Conservation (phyloP, 2,888 invertebrate species). For the Calameuta idolon region DNA sequence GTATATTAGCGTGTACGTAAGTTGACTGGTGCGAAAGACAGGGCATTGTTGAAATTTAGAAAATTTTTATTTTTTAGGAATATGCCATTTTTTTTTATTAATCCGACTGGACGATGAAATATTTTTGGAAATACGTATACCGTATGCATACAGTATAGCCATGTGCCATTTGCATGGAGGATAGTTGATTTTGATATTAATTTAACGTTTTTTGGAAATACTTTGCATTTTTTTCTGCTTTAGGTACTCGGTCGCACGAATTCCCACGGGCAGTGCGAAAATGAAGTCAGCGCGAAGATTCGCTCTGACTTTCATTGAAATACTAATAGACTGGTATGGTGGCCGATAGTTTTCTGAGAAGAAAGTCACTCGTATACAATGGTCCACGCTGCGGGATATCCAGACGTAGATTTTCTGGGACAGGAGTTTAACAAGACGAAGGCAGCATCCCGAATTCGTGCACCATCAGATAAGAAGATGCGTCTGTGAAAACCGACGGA, state of each 20-base stretch:
- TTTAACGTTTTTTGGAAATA: neutral
- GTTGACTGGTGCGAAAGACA: neutral
- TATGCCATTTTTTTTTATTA: neutral
- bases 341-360: slow-evolving; percentile 58
- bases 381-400: slow-evolving; percentile 59
- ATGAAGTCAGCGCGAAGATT: slow-evolving; percentile 24
- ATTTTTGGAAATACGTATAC: too few species aligned
- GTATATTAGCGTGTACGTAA: neutral
- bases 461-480: slow-evolving; percentile 54
- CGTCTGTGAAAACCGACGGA: slow-evolving; percentile 55
- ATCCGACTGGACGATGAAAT: too few species aligned
- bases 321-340: slow-evolving; percentile 65
- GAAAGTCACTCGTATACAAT: slow-evolving; percentile 32
- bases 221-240: slow-evolving; percentile 36
- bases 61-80: neutral
- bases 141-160: too few species aligned
- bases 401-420: slow-evolving; percentile 54
- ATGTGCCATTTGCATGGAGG: too few species aligned
- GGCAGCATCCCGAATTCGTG: slow-evolving; percentile 38
- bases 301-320: slow-evolving; percentile 29
- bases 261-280: slow-evolving; percentile 43
- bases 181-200: too few species aligned
- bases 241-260: slow-evolving; percentile 28
- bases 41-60: neutral
- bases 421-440: slow-evolving; percentile 65